These are phyloP conservation scores for Megaustenia siamemsis DNA, from an alignment of 2,888 invertebrate species.

Conservation along the genomic window DNA sequence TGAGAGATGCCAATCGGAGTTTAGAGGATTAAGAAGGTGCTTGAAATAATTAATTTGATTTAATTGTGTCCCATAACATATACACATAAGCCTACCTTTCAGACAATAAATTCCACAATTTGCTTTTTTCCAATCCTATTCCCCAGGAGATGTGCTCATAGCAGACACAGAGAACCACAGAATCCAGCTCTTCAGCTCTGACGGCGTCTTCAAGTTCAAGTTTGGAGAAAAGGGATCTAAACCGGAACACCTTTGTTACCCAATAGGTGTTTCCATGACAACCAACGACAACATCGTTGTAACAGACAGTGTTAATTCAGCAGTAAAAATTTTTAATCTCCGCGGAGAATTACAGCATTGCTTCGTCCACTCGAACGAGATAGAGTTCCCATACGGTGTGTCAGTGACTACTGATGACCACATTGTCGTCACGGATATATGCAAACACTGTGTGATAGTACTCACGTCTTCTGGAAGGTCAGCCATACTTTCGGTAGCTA, in stretches of 20 bases:
- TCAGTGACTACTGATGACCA: constrained; percentile 69
- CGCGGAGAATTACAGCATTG: constrained; percentile 68
- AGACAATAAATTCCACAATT: background rate
- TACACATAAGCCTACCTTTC: no score
- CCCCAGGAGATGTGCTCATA: constrained; percentile 74
- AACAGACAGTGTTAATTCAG: constrained; percentile 77
- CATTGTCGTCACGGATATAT: constrained; percentile 74
- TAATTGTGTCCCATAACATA: no score
- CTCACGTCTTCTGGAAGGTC: constrained; percentile 69
- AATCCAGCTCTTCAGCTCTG: constrained; percentile 74
- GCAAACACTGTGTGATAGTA: constrained; percentile 73
- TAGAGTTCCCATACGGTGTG: constrained; percentile 76
- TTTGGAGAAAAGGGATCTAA: constrained; percentile 72
- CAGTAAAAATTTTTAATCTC: constrained; percentile 72
- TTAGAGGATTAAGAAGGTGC: no score
- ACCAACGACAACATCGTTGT: constrained; percentile 72
- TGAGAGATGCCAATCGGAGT: no score
- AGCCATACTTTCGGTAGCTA: constrained; percentile 73
- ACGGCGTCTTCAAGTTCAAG: constrained; percentile 72
- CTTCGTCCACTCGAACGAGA: constrained; percentile 64
- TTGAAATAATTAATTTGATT: no score
- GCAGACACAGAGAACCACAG: constrained; percentile 77
- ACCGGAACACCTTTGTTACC: constrained; percentile 72
- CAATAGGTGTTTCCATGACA: constrained; percentile 74
- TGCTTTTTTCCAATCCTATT: background rate